A percentile compares a stretch with the other conserved stretches of the same genome.
These are phyloP conservation scores for Vicugna pacos DNA, from an alignment of 2,113 vertebrate species.

Conservation along the genomic window DNA sequence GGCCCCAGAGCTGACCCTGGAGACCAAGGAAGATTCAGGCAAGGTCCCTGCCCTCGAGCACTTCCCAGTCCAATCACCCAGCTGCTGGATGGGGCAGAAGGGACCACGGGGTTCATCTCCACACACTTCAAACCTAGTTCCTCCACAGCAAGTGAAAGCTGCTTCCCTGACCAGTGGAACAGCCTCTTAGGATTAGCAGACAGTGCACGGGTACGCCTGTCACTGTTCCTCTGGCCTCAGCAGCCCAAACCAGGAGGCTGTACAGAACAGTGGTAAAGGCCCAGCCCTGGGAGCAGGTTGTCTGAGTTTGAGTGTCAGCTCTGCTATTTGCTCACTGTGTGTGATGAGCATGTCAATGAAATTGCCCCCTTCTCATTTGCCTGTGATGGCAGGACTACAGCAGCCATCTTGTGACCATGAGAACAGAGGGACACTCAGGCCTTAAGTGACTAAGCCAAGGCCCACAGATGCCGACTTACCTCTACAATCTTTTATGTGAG, in stretches of 20 bases:
- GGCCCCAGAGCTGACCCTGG: not conserved
- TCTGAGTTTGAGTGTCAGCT: not conserved
- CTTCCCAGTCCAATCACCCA: not conserved
- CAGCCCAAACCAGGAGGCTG: not conserved
- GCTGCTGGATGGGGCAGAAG: not conserved
- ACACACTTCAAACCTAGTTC: not conserved
- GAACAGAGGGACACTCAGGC: not conserved
- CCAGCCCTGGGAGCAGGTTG: not conserved
- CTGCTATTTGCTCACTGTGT: not conserved
- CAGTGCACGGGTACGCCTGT: accelerated
- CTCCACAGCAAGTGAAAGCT: not conserved
- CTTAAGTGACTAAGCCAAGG: not conserved
- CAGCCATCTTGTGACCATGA: not conserved
- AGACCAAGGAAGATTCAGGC: not conserved
- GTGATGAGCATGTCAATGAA: not conserved
- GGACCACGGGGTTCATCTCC: not conserved
- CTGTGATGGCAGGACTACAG: not conserved
- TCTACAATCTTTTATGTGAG: not conserved
- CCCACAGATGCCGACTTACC: not conserved
- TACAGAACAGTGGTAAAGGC: not conserved
- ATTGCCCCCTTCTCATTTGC: not conserved
- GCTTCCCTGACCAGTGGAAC: not conserved
- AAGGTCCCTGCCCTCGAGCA: not conserved
- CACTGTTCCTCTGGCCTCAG: not conserved
- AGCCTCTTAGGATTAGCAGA: not conserved